A percentile compares a stretch with the other conserved stretches of the same genome.
Conservation (phyloP, 1,140 invertebrate species). For the Drosophila pectinifera region DNA sequence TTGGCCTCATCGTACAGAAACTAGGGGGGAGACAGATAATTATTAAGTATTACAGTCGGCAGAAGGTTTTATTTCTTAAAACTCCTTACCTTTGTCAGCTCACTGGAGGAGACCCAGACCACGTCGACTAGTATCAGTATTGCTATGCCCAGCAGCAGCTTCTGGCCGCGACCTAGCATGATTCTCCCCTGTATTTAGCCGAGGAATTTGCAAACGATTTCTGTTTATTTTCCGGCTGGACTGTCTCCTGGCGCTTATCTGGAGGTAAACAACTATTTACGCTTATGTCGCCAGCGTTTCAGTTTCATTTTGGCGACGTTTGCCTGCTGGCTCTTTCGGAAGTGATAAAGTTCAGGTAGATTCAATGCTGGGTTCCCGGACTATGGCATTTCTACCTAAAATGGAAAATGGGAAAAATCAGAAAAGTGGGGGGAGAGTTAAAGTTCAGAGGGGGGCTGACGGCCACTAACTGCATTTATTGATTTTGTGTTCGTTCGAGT, state of each 20-base stretch:
- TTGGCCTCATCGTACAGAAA: slow-evolving; percentile 92
- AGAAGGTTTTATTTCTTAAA: neutral
- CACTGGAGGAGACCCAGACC: slow-evolving; percentile 94
- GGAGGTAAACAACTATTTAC: slow-evolving; percentile 59
- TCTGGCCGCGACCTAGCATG: slow-evolving; percentile 86
- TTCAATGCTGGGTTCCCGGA: slow-evolving; percentile 7
- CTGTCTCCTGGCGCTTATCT: slow-evolving; percentile 30
- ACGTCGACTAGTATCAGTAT: slow-evolving; percentile 93
- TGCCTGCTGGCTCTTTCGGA: slow-evolving; percentile 6
- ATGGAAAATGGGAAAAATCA: neutral
- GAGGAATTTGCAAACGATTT: slow-evolving; percentile 10
- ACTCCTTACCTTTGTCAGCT: slow-evolving; percentile 91
- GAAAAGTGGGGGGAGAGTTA: slow-evolving; percentile 5
- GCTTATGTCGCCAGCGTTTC: slow-evolving; percentile 73
- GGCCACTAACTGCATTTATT: slow-evolving; percentile 43
- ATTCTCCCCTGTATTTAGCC: slow-evolving; percentile 14
- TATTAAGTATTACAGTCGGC: neutral
- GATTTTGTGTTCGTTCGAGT: slow-evolving; percentile 43
- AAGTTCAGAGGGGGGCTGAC: slow-evolving; percentile 2
- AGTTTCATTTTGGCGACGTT: slow-evolving; percentile 63
- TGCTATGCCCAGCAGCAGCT: slow-evolving; percentile 91
- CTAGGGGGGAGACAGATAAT: slow-evolving; percentile 86
- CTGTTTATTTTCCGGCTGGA: slow-evolving; percentile 15
- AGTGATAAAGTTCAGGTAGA: slow-evolving; percentile 18
- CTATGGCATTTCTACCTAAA: slow-evolving; percentile 35